A percentile compares a stretch with the other conserved stretches of the same genome.
phyloP scores from a whole-genome alignment of 1,140 invertebrate species.

The Platorchestia sp. region DNA sequence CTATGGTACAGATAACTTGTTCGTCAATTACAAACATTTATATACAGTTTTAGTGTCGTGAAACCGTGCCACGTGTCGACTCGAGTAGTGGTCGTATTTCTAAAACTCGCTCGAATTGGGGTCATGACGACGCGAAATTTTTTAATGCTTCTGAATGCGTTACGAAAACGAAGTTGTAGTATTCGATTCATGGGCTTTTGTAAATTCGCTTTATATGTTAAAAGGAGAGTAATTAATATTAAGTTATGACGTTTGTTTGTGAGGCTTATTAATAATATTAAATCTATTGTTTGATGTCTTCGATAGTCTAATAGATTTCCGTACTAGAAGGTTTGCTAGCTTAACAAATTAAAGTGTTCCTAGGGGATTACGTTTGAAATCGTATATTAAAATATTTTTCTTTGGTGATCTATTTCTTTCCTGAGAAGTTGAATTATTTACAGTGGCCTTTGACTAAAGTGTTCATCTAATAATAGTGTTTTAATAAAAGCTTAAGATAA shows the following conservation, averaged over 20 bases:
- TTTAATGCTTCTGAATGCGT: not conserved
- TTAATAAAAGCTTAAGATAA: not conserved
- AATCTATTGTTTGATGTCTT: conserved; percentile 3
- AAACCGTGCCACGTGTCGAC: not conserved
- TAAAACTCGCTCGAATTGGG: not conserved
- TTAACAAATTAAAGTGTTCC: not conserved
- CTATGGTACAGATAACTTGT: not conserved
- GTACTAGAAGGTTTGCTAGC: not conserved
- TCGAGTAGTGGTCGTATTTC: not conserved
- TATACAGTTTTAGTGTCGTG: not conserved
- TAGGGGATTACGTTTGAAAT: not conserved
- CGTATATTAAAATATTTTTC: not conserved
- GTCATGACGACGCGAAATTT: not conserved
- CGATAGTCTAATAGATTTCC: conserved; percentile 6
- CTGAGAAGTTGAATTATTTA: not conserved
- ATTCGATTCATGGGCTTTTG: not conserved
- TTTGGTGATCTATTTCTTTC: not conserved
- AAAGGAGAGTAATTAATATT: conserved; percentile 4
- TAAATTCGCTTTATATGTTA: conserved; percentile 27
- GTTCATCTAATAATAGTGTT: not conserved
- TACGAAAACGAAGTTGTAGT: not conserved
- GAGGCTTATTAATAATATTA: conserved; percentile 16
- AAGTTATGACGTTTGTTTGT: not conserved
- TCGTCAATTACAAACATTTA: not conserved
- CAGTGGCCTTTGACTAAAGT: not conserved